Base-by-base conservation (phyloP, 2,888 invertebrate genomes). In the Petrolisthes manimaculis region DNA sequence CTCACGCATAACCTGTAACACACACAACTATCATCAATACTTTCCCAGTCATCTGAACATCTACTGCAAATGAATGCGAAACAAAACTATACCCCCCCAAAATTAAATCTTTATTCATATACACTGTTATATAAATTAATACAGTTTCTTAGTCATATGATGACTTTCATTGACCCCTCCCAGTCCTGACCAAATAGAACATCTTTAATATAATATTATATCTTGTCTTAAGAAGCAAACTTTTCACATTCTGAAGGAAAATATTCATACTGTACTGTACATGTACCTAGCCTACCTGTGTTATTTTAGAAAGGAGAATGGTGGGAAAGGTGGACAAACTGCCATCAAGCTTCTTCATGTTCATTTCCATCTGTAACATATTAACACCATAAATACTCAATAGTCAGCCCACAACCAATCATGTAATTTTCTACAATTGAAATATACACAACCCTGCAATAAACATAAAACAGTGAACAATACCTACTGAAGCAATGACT, bases 1-100 rank as follows among this genome's bases (percentile, higher is more conserved):
- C 51, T 82, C 82, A 6, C 55, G 75, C 61, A 75, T n/a, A 51
- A 37, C 61, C 75, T 74, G 51, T 6, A 84, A 1, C 74, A 37
- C 51, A 55, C 14, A 37, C 1, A 24, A 81, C 67, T 61, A 14
- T 18, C 14, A 80, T 55, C 0, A n/a, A 80, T 55, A 80, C 53
- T 8, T 12, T 37, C 51, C 21, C 18, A 78, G 8, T 37, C 18
- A 78, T 5, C 21, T 12, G 51, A 5, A 78, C 53, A 78, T 24
- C 21, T 51, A 78, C 51, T 37, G 18, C 18, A 78, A 37, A 78
- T 14, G 18, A 67, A 67, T 18, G 18, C 18, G 1, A 67, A 12
- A 67, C 67, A 67, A 18, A 14, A 18, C 14, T 14, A 67, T 18
- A 71, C 6, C 5, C n/a, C n/a, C 24, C 5, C 24, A 71, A 24